Evolutionary conservation across 2,797 vertebrate genomes (phyloP), one percentile per base, ranked within the genome.

Genomic region (Vireo griseus): DNA sequence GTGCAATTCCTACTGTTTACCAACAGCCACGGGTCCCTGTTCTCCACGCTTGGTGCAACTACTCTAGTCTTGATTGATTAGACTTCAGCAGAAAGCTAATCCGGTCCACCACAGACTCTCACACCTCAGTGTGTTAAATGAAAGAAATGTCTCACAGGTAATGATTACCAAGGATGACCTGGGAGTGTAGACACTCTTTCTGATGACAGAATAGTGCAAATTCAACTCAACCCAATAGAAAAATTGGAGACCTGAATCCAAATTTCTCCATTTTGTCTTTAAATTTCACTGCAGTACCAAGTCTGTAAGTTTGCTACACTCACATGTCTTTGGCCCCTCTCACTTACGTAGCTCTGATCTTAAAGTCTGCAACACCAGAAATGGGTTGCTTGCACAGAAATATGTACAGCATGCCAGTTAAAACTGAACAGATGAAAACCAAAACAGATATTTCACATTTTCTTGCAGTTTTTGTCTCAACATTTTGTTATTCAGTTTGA

Each of bases 321-420:
- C 48, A 29, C 7, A 9, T 1, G 3, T 52, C 28, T 65, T 59
- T 45, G 39, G 5, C 37, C 7, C 10, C 2, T 0, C 5, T 13
- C 15, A 24, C 11, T 69, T 20, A 44, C 6, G 2, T 2, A 15
- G 10, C 10, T 90, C 35, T 81, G n/a, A 10, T 77, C 17, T 52
- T 44, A 37, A 40, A n/a, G 3, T 74, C 40, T 78, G 16, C 15
- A 65, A 17, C 3, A 9, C 5, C 14, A 55, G 6, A 20, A 61
- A 45, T 13, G 5, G 69, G 14, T 11, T 51, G 5, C 16, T 50
- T 54, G 10, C 9, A 31, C 20, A 17, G 37, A 48, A 80, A 5
- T 14, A 13, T 28, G 13, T 33, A 19, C 28, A 59, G 55, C 13
- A 16, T 16, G 15, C 9, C 5, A 11, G 17, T 37, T 11, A 69